Evolutionary conservation across 2,888 invertebrate genomes (phyloP), one percentile per base, ranked within the genome.

Genomic region (Lymantria dispar): DNA sequence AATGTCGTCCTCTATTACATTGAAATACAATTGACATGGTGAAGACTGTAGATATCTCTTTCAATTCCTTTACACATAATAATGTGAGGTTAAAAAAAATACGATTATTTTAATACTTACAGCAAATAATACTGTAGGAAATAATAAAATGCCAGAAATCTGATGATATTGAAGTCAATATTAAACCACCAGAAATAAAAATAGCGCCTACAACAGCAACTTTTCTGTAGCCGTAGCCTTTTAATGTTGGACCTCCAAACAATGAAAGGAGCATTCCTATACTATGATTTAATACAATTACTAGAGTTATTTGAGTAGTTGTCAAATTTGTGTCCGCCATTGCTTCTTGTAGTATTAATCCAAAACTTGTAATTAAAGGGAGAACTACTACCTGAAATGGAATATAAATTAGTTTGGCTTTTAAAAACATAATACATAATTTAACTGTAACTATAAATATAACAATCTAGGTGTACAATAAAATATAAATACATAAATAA

Each of bases 221-320:
- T 81, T 94, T 95, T 60, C 95, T 86, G 72, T 93, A 95, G 11
- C 95, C 94, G 62, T 91, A 94, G 22, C 80, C 83, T 52, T 91
- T 90, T 8, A 95, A 74, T 8, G 95, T 74, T 0, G 94, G 94
- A 0, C 94, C 95, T 57, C 94, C 94, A 52, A 94, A 86, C 51
- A 95, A 84, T 0, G 95, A 95, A 30, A 94, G 73, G 12, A 93
- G 78, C 94, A 95, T 94, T 8, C 94, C 94, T 63, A 94, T 92
- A 14, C 95, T 94, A 62, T 94, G 92, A 74, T 95, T 95, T 12
- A 94, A 79, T 62, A 93, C 94, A 47, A 95, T 92, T 42, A 95
- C 93, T 15, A 94, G 80, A 1, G 94, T 91, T 7, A 92, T 92
- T 68, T 95, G 92, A 0, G 94, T 93, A 0, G 93, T 93, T 11